Percentiles rank a stretch among this genome's conserved stretches.
phyloP scores from a whole-genome alignment of 2,797 vertebrate species.

The Eulemur coronatus region DNA sequence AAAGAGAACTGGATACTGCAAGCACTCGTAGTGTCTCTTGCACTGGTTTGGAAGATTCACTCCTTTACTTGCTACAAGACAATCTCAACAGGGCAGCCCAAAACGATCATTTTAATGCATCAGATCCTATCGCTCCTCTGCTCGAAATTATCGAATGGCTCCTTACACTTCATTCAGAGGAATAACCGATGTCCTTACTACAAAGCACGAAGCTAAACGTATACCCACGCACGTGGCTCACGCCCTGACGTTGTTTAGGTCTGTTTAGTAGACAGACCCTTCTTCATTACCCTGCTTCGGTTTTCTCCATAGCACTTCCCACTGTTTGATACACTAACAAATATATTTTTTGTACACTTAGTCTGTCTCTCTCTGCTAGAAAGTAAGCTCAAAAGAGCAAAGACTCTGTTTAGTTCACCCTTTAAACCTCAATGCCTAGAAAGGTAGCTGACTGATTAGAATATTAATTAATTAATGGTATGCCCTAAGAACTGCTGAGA shows the following conservation, averaged over 20 bases:
- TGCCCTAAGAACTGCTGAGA: neutral
- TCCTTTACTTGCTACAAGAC: neutral
- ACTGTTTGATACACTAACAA: neutral
- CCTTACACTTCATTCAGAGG: neutral
- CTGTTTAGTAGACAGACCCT: neutral
- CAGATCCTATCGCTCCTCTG: neutral
- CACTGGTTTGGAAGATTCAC: neutral
- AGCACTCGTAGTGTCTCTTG: neutral
- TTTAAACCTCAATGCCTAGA: neutral
- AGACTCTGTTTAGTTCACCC: neutral
- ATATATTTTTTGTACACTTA: neutral
- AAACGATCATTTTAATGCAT: neutral
- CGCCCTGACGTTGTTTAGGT: neutral
- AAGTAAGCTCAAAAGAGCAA: neutral
- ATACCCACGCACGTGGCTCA: rapidly evolving
- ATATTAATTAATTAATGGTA: neutral
- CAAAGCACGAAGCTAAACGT: neutral
- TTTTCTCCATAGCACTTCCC: neutral
- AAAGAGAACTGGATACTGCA: neutral
- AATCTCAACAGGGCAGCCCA: neutral
- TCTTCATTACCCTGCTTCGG: neutral
- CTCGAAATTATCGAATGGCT: neutral
- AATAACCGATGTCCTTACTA: neutral
- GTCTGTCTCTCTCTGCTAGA: neutral
- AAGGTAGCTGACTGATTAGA: neutral